These are phyloP conservation scores for Papilio machaon DNA, from an alignment of 1,140 invertebrate genomes.

Conservation along the genomic window DNA sequence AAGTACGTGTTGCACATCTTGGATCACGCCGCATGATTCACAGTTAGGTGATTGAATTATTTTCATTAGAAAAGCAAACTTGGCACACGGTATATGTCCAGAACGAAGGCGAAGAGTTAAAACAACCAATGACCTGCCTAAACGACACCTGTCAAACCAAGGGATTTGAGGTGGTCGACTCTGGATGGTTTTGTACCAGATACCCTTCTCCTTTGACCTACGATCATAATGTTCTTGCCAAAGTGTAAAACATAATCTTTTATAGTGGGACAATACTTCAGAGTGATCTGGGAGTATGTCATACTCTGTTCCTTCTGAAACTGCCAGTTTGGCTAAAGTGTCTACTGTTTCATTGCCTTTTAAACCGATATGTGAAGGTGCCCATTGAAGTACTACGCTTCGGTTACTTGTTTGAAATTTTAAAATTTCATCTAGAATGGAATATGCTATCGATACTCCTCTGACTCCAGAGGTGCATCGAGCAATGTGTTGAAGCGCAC, in stretches of 20 bases:
- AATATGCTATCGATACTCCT: background rate
- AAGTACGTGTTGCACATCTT: background rate
- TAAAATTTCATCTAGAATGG: too few species aligned
- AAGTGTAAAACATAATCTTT: background rate
- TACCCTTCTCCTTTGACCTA: background rate
- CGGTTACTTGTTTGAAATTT: too few species aligned
- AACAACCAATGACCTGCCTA: background rate
- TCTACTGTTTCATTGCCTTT: background rate
- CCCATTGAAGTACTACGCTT: too few species aligned
- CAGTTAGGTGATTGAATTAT: background rate
- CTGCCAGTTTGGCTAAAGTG: background rate
- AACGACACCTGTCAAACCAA: background rate
- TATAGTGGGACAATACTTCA: background rate
- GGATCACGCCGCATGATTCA: background rate
- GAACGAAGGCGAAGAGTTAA: background rate
- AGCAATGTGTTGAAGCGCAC: background rate
- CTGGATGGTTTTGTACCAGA: background rate
- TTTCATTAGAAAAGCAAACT: background rate
- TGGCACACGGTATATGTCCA: background rate
- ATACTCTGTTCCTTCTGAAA: background rate
- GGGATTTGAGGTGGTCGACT: background rate
- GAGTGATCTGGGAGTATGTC: background rate
- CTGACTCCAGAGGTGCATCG: background rate
- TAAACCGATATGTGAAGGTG: background rate
- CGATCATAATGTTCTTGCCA: background rate